Conservation (phyloP, 1,140 invertebrate species). For the Apis laboriosa region DNA sequence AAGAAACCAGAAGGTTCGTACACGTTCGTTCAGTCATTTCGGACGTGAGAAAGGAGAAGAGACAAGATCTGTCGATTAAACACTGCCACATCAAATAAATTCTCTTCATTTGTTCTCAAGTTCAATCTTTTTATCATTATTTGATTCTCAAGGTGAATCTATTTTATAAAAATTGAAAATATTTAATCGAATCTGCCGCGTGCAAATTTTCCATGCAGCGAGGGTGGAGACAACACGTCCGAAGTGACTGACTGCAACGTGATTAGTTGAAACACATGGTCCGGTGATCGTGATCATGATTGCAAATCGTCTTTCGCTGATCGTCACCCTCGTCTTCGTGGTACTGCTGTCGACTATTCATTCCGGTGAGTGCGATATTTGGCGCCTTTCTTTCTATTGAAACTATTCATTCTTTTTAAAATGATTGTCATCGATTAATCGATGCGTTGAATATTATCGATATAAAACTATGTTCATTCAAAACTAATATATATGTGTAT, state of each 20-base stretch:
- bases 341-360: slow-evolving; percentile 54
- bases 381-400: background rate
- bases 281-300: slow-evolving; percentile 64
- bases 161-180: background rate
- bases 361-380: slow-evolving; percentile 57
- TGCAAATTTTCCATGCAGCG: slow-evolving; percentile 42
- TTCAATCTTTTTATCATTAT: background rate
- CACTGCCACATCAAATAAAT: slow-evolving; percentile 17
- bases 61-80: background rate
- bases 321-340: slow-evolving; percentile 60
- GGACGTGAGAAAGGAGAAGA: slow-evolving; percentile 22
- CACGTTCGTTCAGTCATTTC: slow-evolving; percentile 48
- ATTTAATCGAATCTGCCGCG: slow-evolving; percentile 4
- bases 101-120: background rate
- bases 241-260: slow-evolving; percentile 40
- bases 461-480: background rate
- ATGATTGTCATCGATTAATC: background rate
- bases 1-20: slow-evolving; percentile 21
- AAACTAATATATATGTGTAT: background rate
- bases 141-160: background rate
- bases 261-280: slow-evolving; percentile 60
- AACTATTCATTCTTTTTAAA: background rate
- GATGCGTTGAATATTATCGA: background rate
- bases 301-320: slow-evolving; percentile 55
- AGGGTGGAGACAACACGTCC: slow-evolving; percentile 23